phyloP scores from a whole-genome alignment of 2,797 vertebrate genomes.

The Mareca penelope region DNA sequence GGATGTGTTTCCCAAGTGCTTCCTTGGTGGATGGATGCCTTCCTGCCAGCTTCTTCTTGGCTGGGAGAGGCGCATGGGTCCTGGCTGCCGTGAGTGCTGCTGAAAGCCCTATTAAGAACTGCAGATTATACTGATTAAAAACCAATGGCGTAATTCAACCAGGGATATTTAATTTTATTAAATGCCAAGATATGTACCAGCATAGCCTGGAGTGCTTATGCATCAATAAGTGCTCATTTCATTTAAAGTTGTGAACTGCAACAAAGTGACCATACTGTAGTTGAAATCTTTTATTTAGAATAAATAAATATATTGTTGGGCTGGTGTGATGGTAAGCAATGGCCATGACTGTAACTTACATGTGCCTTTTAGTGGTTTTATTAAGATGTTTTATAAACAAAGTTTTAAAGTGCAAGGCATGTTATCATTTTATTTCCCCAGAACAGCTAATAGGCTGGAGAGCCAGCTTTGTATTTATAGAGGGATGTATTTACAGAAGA shows the following conservation, averaged over 20 bases:
- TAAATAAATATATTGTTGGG: not conserved
- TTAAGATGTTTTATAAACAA: conserved; percentile 33
- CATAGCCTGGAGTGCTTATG: not conserved
- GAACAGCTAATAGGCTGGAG: not conserved
- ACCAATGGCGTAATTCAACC: not conserved
- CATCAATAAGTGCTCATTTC: conserved; percentile 16
- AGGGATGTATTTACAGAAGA: not conserved
- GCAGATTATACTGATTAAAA: not conserved
- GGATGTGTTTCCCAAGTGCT: not conserved
- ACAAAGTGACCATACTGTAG: not conserved
- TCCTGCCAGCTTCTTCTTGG: not conserved
- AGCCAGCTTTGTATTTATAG: not conserved
- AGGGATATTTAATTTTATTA: not conserved
- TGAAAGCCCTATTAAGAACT: not conserved
- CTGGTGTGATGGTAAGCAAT: not conserved
- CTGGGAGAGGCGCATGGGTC: not conserved
- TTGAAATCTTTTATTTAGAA: conserved; percentile 37
- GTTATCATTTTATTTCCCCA: conserved; percentile 14
- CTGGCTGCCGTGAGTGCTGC: not conserved
- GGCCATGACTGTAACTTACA: not conserved
- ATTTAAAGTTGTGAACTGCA: not conserved
- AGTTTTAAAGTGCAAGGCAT: not conserved
- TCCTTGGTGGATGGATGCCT: not conserved
- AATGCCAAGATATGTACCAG: not conserved
- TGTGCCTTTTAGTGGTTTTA: not conserved